Base-by-base conservation (phyloP, 2,797 vertebrate species). In the Poliocrania exsul region DNA sequence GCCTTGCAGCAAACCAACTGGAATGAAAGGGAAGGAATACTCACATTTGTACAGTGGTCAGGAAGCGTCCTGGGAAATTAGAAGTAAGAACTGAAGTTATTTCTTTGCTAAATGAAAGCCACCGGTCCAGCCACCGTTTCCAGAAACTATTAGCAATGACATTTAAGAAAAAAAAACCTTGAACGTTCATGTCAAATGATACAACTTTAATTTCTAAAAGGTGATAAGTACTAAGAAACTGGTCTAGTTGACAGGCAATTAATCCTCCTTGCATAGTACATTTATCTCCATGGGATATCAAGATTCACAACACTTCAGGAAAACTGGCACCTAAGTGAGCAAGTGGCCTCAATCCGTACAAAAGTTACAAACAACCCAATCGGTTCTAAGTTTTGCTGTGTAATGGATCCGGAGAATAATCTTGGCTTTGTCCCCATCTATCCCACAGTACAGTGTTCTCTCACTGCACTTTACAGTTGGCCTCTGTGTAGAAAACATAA, bases 201-300 rank as follows among this genome's bases (percentile, higher is more conserved):
- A 93, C 42, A 74, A 82, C 86, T 97, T 96, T 95, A 95, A 96
- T 95, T 85, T 95, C 84, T 95, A 94, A 96, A 95, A 93, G 81
- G 78, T 88, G 67, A 1, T 75, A 92, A 94, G 74, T 92, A 91
- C 82, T 95, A 94, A 92, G 88, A 94, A 97, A 95, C 92, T 94
- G 86, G 92, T 89, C 86, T 93, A 89, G 42, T 85, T 92, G 92
- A 95, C 95, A 96, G 84, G 90, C 87, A 95, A 72, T 87, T 74
- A 91, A 94, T 93, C 90, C 60, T 95, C 81, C 73, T 95, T 96
- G 93, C 95, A 96, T 96, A 96, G 94, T 96, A 95, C 93, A 95
- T 91, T 95, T 92, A 92, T 87, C 84, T 96, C 81, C 61, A 62
- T 56, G 75, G 91, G 86, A 75, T 92, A 96, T 83, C 33, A 94